Conservation (phyloP, 2,888 invertebrate species). For the Drosophila anomalipes region DNA sequence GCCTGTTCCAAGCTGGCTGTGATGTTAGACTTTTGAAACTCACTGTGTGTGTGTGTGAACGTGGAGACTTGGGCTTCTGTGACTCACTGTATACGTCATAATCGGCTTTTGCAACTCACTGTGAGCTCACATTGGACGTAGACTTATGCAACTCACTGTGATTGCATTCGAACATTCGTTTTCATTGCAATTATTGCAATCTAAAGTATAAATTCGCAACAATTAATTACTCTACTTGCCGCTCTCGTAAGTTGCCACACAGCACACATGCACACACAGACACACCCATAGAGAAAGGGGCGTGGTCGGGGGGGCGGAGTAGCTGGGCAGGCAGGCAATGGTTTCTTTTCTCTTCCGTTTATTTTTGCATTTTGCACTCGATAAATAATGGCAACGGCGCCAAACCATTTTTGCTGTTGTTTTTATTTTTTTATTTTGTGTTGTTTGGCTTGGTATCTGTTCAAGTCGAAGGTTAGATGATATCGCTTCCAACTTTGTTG, state of each 20-base stretch:
- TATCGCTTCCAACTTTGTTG: slow-evolving; percentile 52
- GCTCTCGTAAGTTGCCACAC: background rate
- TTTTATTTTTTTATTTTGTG: slow-evolving; percentile 4
- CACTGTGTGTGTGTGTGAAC: background rate
- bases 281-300: background rate
- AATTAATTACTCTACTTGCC: slow-evolving; percentile 1
- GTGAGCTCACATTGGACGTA: background rate
- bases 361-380: slow-evolving; percentile 66
- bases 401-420: slow-evolving; percentile 19
- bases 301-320: too few relatives aligned
- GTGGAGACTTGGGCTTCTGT: too few relatives aligned
- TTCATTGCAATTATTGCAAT: background rate
- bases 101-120: background rate
- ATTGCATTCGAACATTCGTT: background rate
- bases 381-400: slow-evolving; percentile 60
- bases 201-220: background rate
- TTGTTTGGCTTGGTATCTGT: background rate
- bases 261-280: background rate
- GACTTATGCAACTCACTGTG: background rate
- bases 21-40: background rate
- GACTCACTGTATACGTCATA: background rate
- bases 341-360: background rate
- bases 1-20: background rate
- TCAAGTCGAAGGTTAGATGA: slow-evolving; percentile 81
- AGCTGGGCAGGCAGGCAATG: background rate